Conservation (phyloP, 2,113 vertebrate species). For the Marmota flaviventris region DNA sequence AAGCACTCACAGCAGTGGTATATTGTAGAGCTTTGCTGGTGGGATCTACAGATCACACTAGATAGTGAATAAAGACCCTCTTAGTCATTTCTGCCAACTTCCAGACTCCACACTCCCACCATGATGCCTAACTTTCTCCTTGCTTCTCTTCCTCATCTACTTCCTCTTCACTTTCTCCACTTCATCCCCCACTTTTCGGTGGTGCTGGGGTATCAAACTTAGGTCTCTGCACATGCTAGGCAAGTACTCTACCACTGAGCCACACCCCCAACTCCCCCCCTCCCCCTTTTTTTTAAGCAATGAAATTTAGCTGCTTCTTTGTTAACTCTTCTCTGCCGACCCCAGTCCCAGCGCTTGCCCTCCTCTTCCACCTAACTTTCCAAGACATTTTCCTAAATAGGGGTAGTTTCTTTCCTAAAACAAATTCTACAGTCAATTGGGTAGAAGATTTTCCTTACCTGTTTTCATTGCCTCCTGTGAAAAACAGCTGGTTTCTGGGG, state of each 20-base stretch:
- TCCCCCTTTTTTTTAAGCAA: neutral
- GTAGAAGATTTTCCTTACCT: conserved; percentile 13
- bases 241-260: neutral
- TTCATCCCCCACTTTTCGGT: neutral
- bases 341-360: neutral
- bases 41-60: neutral
- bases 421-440: conserved; percentile 1
- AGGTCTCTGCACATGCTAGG: neutral
- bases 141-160: neutral
- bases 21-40: neutral
- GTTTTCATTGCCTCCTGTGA: neutral
- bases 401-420: neutral
- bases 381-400: conserved; percentile 38
- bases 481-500: neutral
- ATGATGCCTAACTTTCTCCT: neutral
- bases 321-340: neutral
- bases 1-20: neutral
- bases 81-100: neutral
- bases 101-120: neutral
- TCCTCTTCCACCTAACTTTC: neutral
- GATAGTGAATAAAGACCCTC: neutral
- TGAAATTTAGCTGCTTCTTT: neutral
- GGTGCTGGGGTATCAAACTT: neutral
- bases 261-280: rapidly evolving
- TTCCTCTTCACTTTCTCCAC: neutral